Conservation (phyloP, 2,113 vertebrate genomes). For the Romanogobio albipinnatus region DNA sequence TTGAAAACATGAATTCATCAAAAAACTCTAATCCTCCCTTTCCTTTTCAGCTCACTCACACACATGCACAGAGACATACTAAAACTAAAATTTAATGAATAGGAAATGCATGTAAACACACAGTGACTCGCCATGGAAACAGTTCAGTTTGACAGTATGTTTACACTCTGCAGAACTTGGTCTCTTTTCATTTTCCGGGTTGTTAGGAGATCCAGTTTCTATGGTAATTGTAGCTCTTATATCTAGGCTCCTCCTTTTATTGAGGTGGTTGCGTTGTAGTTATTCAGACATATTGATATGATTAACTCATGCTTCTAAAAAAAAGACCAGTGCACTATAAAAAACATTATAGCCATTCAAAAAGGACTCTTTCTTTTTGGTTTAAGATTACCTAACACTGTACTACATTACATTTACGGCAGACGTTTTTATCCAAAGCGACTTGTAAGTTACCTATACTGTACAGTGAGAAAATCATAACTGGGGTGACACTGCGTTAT, state of each 20-base stretch:
- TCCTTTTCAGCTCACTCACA: slow-evolving; percentile 5
- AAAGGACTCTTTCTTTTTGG: neutral
- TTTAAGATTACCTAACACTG: neutral
- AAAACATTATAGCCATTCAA: neutral
- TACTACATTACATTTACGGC: too few species aligned
- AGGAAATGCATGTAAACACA: slow-evolving; percentile 57
- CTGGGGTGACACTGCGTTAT: too few species aligned
- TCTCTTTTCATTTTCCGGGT: slow-evolving; percentile 52
- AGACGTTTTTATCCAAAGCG: too few species aligned
- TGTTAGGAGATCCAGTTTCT: slow-evolving; percentile 59
- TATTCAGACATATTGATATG: slow-evolving; percentile 45
- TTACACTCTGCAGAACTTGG: slow-evolving; percentile 54
- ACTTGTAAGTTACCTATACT: neutral
- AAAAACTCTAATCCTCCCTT: slow-evolving; percentile 13
- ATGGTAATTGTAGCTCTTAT: slow-evolving; percentile 58
- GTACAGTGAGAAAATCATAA: too few species aligned
- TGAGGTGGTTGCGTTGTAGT: slow-evolving; percentile 25
- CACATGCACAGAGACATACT: slow-evolving; percentile 27
- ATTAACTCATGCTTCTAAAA: slow-evolving; percentile 25
- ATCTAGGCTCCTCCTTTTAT: slow-evolving; percentile 40
- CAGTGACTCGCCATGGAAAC: slow-evolving; percentile 56
- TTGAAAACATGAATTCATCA: slow-evolving; percentile 33
- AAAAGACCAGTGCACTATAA: neutral
- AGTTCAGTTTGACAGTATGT: slow-evolving; percentile 54
- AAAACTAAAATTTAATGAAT: slow-evolving; percentile 48